Conservation (phyloP, 2,888 invertebrate genomes). For the Sinopyrophorus schimmeli region DNA sequence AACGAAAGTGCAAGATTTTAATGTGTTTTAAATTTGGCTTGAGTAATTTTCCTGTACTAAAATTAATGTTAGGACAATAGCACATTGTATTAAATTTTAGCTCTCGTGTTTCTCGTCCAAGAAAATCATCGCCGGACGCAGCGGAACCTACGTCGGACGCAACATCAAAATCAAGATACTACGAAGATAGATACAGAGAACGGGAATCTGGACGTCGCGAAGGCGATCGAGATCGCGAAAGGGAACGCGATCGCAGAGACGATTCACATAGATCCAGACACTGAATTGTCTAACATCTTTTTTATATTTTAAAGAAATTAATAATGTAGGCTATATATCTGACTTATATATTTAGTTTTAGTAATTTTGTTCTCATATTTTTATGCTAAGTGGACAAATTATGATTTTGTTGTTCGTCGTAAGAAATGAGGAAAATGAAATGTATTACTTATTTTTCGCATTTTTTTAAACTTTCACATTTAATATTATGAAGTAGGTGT, state of each 20-base stretch:
- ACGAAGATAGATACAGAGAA: slow-evolving; percentile 84
- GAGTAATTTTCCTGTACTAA: no score
- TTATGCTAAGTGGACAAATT: slow-evolving; percentile 2
- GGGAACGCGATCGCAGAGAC: slow-evolving; percentile 68
- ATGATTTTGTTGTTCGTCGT: slow-evolving; percentile 4
- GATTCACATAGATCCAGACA: slow-evolving; percentile 74
- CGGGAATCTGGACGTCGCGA: slow-evolving; percentile 63
- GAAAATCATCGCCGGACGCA: slow-evolving; percentile 66
- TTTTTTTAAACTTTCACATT: no score
- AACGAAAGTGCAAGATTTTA: no score
- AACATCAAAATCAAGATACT: slow-evolving; percentile 70
- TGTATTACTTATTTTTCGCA: slow-evolving; percentile 7
- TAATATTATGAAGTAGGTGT: no score
- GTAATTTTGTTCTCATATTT: slow-evolving; percentile 1
- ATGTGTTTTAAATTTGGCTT: no score
- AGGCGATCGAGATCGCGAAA: slow-evolving; percentile 64
- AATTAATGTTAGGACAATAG: no score
- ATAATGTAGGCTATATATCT: slow-evolving; percentile 2
- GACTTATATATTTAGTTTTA: slow-evolving; percentile 1
- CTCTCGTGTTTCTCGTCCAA: slow-evolving; percentile 53
- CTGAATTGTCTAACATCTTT: slow-evolving; percentile 47
- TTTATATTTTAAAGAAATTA: slow-evolving; percentile 7
- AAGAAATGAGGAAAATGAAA: slow-evolving; percentile 3
- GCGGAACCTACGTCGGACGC: slow-evolving; percentile 55
- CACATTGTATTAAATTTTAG: slow-evolving; percentile 27